Percentiles rank a stretch among this genome's conserved stretches.
Evolutionary conservation across 2,113 vertebrate genomes (phyloP).

Genomic region (Vidua chalybeata): DNA sequence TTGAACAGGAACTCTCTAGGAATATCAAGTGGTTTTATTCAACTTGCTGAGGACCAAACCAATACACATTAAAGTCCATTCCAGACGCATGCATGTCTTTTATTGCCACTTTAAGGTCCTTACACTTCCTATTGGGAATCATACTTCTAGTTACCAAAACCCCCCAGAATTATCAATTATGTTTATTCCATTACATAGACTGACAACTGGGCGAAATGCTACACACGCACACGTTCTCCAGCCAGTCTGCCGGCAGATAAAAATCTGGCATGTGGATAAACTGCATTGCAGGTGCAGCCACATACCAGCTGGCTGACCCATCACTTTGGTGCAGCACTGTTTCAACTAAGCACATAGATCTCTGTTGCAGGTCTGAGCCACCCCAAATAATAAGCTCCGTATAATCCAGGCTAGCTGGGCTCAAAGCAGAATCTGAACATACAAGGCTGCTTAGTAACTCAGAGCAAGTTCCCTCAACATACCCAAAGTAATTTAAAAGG

Average conservation of each 20-base stretch:
- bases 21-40: neutral
- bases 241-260: neutral
- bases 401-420: neutral
- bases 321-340: neutral
- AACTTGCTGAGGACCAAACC: neutral
- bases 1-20: neutral
- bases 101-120: neutral
- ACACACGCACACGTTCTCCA: neutral
- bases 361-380: neutral
- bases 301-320: neutral
- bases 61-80: neutral
- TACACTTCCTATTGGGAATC: neutral
- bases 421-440: neutral
- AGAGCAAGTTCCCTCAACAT: neutral
- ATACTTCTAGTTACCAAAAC: neutral
- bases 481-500: neutral
- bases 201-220: neutral
- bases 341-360: neutral
- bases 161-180: neutral
- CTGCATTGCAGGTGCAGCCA: neutral
- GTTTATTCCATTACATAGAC: neutral
- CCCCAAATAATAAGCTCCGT: neutral
- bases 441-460: neutral
- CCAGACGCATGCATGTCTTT: neutral
- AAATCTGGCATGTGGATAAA: neutral